phyloP scores from a whole-genome alignment of 2,113 vertebrate species.

The Gymnogyps californianus region DNA sequence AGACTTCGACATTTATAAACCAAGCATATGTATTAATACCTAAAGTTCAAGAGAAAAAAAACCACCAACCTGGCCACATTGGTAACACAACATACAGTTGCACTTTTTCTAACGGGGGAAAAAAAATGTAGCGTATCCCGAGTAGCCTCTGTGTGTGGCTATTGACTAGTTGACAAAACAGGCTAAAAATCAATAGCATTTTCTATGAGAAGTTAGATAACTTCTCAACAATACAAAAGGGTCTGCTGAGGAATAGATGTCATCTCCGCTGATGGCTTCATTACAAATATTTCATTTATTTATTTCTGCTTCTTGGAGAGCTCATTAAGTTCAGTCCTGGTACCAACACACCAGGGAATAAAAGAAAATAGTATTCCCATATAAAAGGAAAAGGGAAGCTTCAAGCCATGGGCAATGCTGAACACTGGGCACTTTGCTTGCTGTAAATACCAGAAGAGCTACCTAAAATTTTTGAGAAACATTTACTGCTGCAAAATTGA shows the following conservation, averaged over 20 bases:
- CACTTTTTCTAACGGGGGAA: background rate
- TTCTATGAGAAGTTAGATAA: constrained; percentile 72
- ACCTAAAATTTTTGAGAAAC: background rate
- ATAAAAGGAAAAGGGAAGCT: background rate
- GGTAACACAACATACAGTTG: background rate
- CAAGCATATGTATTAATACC: background rate
- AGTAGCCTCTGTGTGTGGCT: constrained; percentile 27
- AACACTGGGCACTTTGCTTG: background rate
- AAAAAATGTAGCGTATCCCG: background rate
- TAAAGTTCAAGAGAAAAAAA: background rate
- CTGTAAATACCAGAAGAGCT: background rate
- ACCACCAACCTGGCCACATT: background rate
- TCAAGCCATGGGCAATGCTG: background rate
- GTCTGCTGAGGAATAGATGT: constrained; percentile 50
- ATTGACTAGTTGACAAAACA: constrained; percentile 76
- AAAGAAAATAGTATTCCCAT: background rate
- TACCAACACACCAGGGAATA: constrained; percentile 27
- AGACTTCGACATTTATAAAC: background rate
- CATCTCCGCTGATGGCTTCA: constrained; percentile 45
- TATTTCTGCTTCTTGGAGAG: constrained; percentile 46
- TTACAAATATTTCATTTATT: constrained; percentile 52
- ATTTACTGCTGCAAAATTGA: background rate
- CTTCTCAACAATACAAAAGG: constrained; percentile 55
- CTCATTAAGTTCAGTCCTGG: background rate
- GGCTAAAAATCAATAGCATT: constrained; percentile 73